phyloP scores from a whole-genome alignment of 2,888 invertebrate species.

The Epirrhoe tristata region DNA sequence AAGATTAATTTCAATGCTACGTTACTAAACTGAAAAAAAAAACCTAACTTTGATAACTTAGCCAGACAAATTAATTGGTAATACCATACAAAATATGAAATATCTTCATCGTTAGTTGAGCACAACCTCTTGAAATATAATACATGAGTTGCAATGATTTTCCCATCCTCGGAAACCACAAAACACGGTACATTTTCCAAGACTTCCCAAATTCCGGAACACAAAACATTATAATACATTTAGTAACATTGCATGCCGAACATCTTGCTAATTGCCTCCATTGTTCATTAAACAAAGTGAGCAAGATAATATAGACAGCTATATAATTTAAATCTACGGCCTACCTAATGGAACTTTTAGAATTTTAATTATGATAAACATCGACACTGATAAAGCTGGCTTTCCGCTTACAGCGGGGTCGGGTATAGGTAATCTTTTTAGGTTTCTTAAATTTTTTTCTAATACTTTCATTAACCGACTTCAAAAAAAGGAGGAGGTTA shows the following conservation, averaged over 20 bases:
- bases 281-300: slow-evolving; percentile 54
- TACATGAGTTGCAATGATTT: background rate
- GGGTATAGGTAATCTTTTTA: background rate
- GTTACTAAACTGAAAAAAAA: background rate
- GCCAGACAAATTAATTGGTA: background rate
- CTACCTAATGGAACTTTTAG: slow-evolving; percentile 47
- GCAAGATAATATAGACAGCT: slow-evolving; percentile 42
- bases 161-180: background rate
- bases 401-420: slow-evolving; percentile 5
- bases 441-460: no score
- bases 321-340: slow-evolving; percentile 50
- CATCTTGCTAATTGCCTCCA: slow-evolving; percentile 48
- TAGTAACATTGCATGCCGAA: slow-evolving; percentile 22
- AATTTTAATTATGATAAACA: slow-evolving; percentile 53
- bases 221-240: slow-evolving; percentile 12
- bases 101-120: background rate
- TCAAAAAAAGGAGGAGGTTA: no score
- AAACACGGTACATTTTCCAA: background rate
- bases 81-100: background rate
- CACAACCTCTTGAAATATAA: background rate
- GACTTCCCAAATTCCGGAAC: background rate
- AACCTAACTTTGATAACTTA: background rate
- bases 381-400: slow-evolving; percentile 44
- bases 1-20: background rate
- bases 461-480: no score